Base-by-base conservation (phyloP, 2,113 vertebrate genomes). In the Rhombomys opimus region DNA sequence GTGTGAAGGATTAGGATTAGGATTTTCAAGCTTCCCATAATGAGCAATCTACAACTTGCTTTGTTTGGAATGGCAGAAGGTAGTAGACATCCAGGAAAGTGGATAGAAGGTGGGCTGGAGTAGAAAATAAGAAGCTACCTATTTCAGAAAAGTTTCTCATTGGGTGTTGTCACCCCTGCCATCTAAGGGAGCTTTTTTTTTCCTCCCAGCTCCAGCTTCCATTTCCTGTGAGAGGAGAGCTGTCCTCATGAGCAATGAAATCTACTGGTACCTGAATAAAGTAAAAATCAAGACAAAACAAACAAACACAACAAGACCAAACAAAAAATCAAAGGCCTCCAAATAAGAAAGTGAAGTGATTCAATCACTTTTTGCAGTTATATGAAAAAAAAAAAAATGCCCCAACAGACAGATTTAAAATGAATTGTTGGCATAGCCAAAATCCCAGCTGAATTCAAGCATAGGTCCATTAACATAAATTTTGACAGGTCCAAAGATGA, bases 1-100 rank as follows among this genome's bases (percentile, higher is more conserved):
- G 94, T 93, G 95, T 95, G 91, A 97, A 89, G 82, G 82, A 96
- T 94, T 89, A 95, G 93, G 82, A 85, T 61, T 46, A 46, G 46
- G 46, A 46, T 46, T 46, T 80, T 68, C 38, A 15, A 92, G 68
- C 27, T 50, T 95, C 80, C 27, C 4, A 82, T 88, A 94, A 90
- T 91, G 75, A 93, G 59, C 77, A 59, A 52, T 17, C 17, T 41
- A 67, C 35, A 91, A 52, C 61, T 30, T 95, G 72, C 54, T 92
- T 89, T 85, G 85, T 82, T n/a, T 89, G 57, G 10, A 70, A 63
- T 67, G 82, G 77, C 82, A 91, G 93, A 92, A 85, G 68, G 85
- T 52, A 20, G 14, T 78, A 41, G 88, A 32, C 52, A 67, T 87
- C 35, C 23, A 27, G 54, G 32, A 32, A 46, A 63, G 22, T 25